Base-by-base conservation (phyloP, 53 echinoderm and acorn worm species). In the Crossaster papposus region DNA sequence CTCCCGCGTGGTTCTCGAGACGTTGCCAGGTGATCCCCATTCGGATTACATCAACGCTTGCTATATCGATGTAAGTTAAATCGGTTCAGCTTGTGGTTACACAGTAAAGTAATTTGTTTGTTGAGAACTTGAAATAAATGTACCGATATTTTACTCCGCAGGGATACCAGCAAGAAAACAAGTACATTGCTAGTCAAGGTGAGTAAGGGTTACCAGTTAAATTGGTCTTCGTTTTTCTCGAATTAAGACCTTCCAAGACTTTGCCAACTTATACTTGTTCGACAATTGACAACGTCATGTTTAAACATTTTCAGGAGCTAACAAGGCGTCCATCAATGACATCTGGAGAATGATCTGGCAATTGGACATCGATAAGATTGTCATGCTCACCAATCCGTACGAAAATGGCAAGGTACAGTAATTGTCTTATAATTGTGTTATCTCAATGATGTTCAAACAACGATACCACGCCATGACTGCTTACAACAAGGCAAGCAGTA, bases 281-380 rank as follows among this genome's bases (percentile, higher is more conserved):
- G 15, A 30, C 7, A 15, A 30, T 58, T 58, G 58, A 58, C n/a
- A n/a, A 7, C 63, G 3, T 2, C 29, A 3, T n/a, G 13, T 82
- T 18, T 22, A 6, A 22, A 5, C 32, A 31, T 36, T 58, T 88
- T n/a, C 32, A 94, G 96, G 96, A n/a, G 92, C 94, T 1, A 96
- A 93, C 68, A 94, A 84, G 65, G 94, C 70, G 12, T 90, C 96
- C 0, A n/a, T 93, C 0, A 26, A 22, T 64, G 94, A 96, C 64
- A 93, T 96, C 35, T 96, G 96, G 96, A 30, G 93, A 54, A 96
- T 96, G 94, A 83, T 94, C 23, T 96, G 94, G 96, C 86, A 96
- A 58, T 81, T 92, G 52, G 88, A 92, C 22, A 64, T 82, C 0
- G 36, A 77, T n/a, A 91, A 86, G 33, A 89, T 96, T 86, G 91